Conservation (phyloP, 2,888 invertebrate species). For the Mesoligia furuncula region DNA sequence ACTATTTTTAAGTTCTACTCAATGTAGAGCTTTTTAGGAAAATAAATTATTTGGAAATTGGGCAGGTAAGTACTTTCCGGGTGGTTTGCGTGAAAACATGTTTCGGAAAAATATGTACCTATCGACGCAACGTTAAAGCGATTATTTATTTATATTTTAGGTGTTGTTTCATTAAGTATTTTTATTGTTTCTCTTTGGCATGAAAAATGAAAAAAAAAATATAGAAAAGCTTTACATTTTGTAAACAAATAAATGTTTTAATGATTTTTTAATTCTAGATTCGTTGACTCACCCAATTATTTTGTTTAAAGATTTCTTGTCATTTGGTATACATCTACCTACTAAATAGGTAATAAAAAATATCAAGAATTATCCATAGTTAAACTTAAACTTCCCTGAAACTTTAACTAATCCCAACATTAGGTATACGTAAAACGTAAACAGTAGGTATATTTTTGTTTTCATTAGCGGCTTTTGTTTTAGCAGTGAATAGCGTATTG, state of each 20-base stretch:
- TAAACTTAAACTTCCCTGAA: neutral
- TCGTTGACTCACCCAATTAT: neutral
- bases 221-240: neutral
- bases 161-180: neutral
- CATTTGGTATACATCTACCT: neutral
- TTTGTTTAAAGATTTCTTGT: neutral
- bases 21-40: neutral
- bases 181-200: neutral
- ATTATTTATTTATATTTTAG: neutral
- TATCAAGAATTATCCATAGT: neutral
- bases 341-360: neutral
- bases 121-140: neutral
- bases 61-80: neutral
- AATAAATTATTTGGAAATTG: neutral
- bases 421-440: slow-evolving; percentile 55
- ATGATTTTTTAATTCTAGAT: neutral
- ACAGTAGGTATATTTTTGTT: slow-evolving; percentile 63
- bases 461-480: slow-evolving; percentile 66
- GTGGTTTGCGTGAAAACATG: neutral
- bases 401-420: slow-evolving; percentile 13
- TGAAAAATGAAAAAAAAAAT: neutral
- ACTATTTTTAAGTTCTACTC: slow-evolving; percentile 17
- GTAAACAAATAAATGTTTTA: neutral
- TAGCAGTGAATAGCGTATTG: slow-evolving; percentile 64
- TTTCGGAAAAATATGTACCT: neutral